phyloP scores from a whole-genome alignment of 2,797 vertebrate genomes.

The Pygocentrus nattereri region DNA sequence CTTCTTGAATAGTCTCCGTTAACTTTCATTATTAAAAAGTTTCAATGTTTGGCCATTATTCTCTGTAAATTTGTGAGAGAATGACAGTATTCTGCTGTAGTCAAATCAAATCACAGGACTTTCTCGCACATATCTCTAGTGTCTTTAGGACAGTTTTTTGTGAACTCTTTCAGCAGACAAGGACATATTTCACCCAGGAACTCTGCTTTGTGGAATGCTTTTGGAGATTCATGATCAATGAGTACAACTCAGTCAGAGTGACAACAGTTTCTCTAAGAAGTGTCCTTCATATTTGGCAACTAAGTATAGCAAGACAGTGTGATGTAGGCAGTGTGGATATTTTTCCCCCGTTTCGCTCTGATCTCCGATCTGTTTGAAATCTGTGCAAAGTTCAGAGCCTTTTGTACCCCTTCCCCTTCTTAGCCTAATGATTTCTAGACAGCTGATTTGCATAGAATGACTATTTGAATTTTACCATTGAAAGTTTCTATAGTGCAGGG shows the following conservation, averaged over 20 bases:
- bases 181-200: neutral
- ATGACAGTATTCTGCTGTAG: neutral
- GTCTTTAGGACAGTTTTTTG: neutral
- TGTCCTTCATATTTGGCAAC: neutral
- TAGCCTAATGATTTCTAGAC: too few relatives aligned
- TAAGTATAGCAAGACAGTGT: neutral
- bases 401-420: too few relatives aligned
- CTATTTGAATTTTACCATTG: too few relatives aligned
- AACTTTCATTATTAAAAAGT: neutral
- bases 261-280: neutral
- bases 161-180: neutral
- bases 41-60: neutral
- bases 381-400: too few relatives aligned
- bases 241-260: neutral
- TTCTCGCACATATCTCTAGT: neutral
- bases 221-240: neutral
- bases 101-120: neutral
- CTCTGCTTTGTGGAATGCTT: neutral
- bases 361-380: neutral
- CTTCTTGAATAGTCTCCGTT: neutral
- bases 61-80: neutral
- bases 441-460: too few relatives aligned
- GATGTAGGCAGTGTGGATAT: neutral
- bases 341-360: neutral
- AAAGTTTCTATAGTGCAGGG: too few relatives aligned